Evolutionary conservation across 2,113 vertebrate genomes (phyloP).

Genomic region (Lampris megalopsis): DNA sequence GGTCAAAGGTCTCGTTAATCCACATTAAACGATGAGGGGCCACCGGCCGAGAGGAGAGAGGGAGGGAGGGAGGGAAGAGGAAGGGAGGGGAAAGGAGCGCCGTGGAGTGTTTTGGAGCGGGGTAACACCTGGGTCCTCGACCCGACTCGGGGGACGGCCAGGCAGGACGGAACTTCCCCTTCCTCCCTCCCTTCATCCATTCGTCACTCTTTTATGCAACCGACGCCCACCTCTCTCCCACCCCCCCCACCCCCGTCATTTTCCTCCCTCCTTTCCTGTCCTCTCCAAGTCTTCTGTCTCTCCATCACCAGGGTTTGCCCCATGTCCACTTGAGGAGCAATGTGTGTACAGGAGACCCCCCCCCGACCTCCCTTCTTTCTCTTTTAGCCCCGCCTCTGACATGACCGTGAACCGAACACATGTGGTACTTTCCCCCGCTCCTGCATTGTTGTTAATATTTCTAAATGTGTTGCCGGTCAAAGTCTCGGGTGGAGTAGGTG

Average conservation of each 20-base stretch:
- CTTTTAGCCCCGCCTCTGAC: no score
- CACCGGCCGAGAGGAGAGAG: conserved; percentile 57
- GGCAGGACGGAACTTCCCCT: conserved; percentile 17
- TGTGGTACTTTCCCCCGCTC: no score
- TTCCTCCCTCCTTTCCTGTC: not conserved
- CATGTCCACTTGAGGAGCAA: no score
- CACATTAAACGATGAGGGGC: conserved; percentile 65
- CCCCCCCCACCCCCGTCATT: conserved; percentile 25
- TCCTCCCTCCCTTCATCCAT: not conserved
- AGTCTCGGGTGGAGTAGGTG: not conserved
- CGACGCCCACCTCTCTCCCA: conserved; percentile 1
- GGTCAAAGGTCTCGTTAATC: conserved; percentile 73
- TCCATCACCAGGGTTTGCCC: not conserved
- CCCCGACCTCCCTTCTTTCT: not conserved
- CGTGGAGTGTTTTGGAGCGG: conserved; percentile 6
- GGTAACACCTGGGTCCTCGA: conserved; percentile 56
- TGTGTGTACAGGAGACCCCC: not conserved
- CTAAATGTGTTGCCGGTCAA: not conserved
- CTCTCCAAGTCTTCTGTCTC: not conserved
- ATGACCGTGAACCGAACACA: no score
- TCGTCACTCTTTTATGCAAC: not conserved
- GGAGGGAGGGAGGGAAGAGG: conserved; percentile 9
- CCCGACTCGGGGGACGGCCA: conserved; percentile 59
- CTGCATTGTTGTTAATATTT: no score
- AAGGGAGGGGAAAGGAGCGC: conserved; percentile 11